These are phyloP conservation scores for Hipposideros armiger DNA, from an alignment of 2,113 vertebrate genomes.

Conservation along the genomic window DNA sequence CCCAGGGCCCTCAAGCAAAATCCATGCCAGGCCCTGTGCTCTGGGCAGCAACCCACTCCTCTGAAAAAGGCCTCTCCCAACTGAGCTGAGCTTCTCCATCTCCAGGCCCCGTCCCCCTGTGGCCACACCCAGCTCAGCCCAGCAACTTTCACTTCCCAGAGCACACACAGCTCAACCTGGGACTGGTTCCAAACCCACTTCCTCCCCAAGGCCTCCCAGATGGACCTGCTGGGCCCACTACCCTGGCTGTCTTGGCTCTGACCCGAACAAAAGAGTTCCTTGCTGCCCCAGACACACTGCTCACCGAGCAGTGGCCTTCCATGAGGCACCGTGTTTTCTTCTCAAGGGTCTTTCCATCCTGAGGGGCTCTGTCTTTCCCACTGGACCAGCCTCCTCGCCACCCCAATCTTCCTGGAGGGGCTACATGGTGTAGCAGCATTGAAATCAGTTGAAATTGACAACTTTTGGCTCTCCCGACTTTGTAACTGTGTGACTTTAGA, in stretches of 20 bases:
- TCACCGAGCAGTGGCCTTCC: fast-evolving
- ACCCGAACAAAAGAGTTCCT: neutral
- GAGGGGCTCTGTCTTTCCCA: neutral
- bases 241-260: neutral
- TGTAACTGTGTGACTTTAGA: neutral
- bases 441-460: neutral
- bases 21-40: too few relatives aligned
- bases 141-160: neutral
- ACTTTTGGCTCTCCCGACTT: neutral
- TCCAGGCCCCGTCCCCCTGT: neutral
- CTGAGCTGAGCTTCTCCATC: neutral
- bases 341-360: neutral
- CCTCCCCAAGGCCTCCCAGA: neutral
- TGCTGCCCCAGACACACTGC: neutral
- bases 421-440: neutral
- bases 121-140: neutral
- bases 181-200: neutral
- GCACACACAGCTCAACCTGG: neutral
- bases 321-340: fast-evolving
- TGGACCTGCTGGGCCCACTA: neutral
- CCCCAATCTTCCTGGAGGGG: neutral
- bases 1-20: neutral
- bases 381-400: neutral
- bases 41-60: neutral
- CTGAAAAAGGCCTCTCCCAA: neutral